Evolutionary conservation across 2,888 invertebrate genomes (phyloP), one percentile per base, ranked within the genome.

Genomic region (Hanleya hanleyi): DNA sequence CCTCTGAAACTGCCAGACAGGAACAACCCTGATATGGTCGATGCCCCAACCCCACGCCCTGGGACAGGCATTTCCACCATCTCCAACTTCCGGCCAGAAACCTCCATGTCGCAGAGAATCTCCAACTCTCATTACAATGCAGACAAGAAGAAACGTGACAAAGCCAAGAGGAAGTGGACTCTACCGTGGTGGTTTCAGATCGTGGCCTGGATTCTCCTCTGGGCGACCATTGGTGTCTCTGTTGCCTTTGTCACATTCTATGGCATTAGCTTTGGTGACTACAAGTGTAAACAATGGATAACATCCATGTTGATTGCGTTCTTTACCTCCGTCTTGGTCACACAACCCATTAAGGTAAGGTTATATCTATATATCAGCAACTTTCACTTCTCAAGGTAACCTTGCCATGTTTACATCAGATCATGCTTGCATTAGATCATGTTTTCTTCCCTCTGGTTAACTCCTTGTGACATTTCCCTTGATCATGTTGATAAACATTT

Each of bases 331-430:
- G 86, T 92, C 4, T 88, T 92, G 75, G 75, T 92, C 26, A 91
- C 91, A 7, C 91, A 92, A 75, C 92, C 92, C 0, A 84, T 92
- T 50, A 91, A 92, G 88, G 91, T 91, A 75, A 73, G 74, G 50
- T n/a, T 38, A 9, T 57, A 7, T 12, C 41, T 41, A 41, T 12
- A 41, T 41, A 41, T 12, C 41, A 12, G 18, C 41, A 9, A 12
- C 18, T 41, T 9, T 9, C 18, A 12, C 9, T 12, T 9, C 9
- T 18, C 18, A 41, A 41, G 9, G 41, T 41, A 18, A 12, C 41
- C 18, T 12, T 18, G 18, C 18, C 9, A 12, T 9, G 9, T 41
- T 41, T 41, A 26, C 18, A 15, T 41, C 35, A 9, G 12, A n/a
- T 1, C 4, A 22, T 36, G 41, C 37, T 38, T 22, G 15, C 15